Conservation (phyloP, 37 sponge, comb jelly and placozoan genomes). For the Hexactinellida sp. region DNA sequence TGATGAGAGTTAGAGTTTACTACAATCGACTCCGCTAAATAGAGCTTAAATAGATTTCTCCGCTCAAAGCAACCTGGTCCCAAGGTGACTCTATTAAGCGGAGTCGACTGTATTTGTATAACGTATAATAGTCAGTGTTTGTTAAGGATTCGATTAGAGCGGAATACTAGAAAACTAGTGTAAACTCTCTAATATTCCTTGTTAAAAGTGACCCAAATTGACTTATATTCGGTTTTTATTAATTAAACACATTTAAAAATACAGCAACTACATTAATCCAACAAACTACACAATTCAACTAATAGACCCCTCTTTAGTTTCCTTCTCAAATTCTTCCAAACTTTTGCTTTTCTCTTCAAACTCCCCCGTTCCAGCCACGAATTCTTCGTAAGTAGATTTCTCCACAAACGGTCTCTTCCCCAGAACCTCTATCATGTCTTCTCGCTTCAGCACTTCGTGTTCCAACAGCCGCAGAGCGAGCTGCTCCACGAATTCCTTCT, state of each 20-base stretch:
- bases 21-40: too few species aligned
- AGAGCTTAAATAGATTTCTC: too few species aligned
- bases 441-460: constrained; percentile 77
- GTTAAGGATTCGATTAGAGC: too few species aligned
- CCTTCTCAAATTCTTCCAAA: constrained; percentile 1
- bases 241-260: background rate
- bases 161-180: too few species aligned
- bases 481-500: constrained; percentile 59
- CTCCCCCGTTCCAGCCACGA: constrained; percentile 77
- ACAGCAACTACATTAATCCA: background rate
- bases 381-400: constrained; percentile 93
- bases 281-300: background rate
- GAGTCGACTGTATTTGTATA: too few species aligned
- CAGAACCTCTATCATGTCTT: constrained; percentile 85
- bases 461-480: constrained; percentile 73
- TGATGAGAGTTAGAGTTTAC: too few species aligned
- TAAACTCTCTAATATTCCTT: too few species aligned
- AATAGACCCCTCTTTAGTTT: background rate
- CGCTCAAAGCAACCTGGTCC: too few species aligned
- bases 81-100: too few species aligned
- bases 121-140: too few species aligned
- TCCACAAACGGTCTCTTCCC: constrained; percentile 83
- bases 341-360: constrained; percentile 2
- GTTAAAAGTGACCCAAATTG: too few species aligned
- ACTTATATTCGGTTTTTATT: too few species aligned